Conservation (phyloP, 53 echinoderm and acorn worm genomes). For the Paracentrotus lividus region DNA sequence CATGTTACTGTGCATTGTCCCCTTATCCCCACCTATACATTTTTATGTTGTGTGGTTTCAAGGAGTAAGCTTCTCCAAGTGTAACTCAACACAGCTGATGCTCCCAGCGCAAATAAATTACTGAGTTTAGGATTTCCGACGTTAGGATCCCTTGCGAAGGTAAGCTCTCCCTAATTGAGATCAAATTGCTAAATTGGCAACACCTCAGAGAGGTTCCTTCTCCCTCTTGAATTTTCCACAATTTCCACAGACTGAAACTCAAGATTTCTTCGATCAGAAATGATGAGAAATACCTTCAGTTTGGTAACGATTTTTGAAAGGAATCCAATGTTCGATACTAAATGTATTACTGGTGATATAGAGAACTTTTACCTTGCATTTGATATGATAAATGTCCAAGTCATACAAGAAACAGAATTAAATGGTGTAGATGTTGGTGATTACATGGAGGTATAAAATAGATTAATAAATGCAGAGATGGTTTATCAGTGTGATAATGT, state of each 20-base stretch:
- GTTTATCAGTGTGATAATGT: no score
- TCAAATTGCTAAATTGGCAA: constrained; percentile 31
- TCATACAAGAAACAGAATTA: no score
- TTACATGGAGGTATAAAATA: no score
- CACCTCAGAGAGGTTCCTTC: neutral
- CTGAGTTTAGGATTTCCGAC: constrained; percentile 36
- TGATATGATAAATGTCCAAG: neutral
- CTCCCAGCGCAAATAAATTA: constrained; percentile 43
- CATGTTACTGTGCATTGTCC: neutral
- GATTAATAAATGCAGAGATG: no score
- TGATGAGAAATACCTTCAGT: neutral
- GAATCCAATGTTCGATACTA: neutral
- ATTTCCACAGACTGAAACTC: neutral
- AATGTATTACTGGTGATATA: neutral
- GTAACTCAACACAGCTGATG: constrained; percentile 44
- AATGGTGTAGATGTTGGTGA: no score
- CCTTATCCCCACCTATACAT: no score
- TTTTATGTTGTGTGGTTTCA: neutral
- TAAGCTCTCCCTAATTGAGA: constrained; percentile 29
- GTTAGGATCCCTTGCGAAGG: neutral
- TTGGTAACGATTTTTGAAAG: neutral
- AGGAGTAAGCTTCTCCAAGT: neutral
- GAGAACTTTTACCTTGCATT: neutral
- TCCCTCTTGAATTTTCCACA: neutral
- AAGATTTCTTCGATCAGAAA: neutral